Conservation (phyloP, 2,797 vertebrate species). For the Siniperca obscura region DNA sequence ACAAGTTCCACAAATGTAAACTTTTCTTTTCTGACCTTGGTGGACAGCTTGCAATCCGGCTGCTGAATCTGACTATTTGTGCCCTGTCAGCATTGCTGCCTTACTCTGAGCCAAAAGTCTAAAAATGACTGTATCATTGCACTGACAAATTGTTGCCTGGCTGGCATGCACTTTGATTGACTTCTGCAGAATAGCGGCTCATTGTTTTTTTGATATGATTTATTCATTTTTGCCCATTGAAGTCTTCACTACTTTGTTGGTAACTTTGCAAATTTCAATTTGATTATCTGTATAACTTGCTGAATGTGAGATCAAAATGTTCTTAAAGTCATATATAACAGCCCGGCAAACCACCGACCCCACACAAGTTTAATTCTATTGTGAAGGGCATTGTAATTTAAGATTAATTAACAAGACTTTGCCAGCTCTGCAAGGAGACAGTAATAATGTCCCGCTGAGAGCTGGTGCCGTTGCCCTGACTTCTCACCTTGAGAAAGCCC, state of each 20-base stretch:
- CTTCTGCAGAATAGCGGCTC: constrained; percentile 48
- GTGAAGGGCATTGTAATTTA: constrained; percentile 54
- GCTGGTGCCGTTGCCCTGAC: constrained; percentile 57
- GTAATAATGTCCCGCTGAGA: constrained; percentile 58
- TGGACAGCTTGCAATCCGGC: constrained; percentile 54
- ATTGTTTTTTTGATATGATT: constrained; percentile 16
- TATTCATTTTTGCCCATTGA: constrained; percentile 17
- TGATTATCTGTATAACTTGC: neutral
- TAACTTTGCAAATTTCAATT: constrained; percentile 11
- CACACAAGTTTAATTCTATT: constrained; percentile 25
- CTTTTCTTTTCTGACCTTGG: constrained; percentile 60
- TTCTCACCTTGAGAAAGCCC: constrained; percentile 72
- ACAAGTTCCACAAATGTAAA: constrained; percentile 56
- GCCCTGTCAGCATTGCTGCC: constrained; percentile 57
- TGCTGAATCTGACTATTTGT: constrained; percentile 52
- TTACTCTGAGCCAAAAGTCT: constrained; percentile 55
- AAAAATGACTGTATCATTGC: constrained; percentile 62
- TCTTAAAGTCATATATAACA: constrained; percentile 25
- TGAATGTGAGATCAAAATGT: constrained; percentile 2
- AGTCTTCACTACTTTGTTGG: constrained; percentile 11
- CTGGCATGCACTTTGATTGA: constrained; percentile 49
- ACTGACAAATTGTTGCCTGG: constrained; percentile 42
- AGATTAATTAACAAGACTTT: constrained; percentile 65
- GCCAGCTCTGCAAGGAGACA: constrained; percentile 59
- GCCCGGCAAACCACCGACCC: constrained; percentile 2